A percentile compares a stretch with the other conserved stretches of the same genome.
These are phyloP conservation scores for Apomyelois bistriatella DNA, from an alignment of 2,888 invertebrate genomes.

Conservation along the genomic window DNA sequence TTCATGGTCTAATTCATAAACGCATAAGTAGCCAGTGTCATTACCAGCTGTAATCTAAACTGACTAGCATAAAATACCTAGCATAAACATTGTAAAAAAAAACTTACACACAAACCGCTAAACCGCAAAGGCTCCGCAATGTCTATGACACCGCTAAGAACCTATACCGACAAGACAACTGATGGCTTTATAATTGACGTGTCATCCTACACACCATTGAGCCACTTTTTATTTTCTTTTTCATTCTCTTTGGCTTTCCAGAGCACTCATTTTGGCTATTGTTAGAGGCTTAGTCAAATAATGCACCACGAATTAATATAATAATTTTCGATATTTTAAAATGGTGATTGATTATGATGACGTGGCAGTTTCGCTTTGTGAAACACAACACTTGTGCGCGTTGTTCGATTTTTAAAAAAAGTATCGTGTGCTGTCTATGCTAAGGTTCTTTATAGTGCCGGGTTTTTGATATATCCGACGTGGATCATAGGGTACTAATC, in stretches of 20 bases:
- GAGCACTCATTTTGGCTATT: conserved; percentile 62
- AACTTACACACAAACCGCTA: conserved; percentile 19
- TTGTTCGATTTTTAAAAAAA: conserved; percentile 26
- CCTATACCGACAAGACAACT: conserved; percentile 35
- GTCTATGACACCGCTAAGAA: conserved; percentile 43
- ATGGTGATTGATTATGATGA: conserved; percentile 77
- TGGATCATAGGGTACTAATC: conserved; percentile 8
- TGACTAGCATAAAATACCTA: conserved; percentile 1
- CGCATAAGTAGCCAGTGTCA: neutral
- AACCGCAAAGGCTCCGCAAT: conserved; percentile 50
- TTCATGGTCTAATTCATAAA: too few relatives aligned
- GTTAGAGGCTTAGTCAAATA: conserved; percentile 74
- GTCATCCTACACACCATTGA: conserved; percentile 56
- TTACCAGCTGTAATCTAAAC: conserved; percentile 3
- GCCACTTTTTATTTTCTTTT: conserved; percentile 35
- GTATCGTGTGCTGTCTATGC: conserved; percentile 33
- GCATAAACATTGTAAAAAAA: conserved; percentile 9
- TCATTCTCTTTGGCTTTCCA: conserved; percentile 47
- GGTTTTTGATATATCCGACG: neutral
- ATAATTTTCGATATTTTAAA: conserved; percentile 67
- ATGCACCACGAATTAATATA: conserved; percentile 72
- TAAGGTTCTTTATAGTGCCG: conserved; percentile 26
- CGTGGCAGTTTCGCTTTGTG: conserved; percentile 47
- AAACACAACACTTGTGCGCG: conserved; percentile 33
- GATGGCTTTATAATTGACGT: conserved; percentile 74